phyloP scores from a whole-genome alignment of 2,888 invertebrate genomes.

The Drepanosiphum platanoidis region DNA sequence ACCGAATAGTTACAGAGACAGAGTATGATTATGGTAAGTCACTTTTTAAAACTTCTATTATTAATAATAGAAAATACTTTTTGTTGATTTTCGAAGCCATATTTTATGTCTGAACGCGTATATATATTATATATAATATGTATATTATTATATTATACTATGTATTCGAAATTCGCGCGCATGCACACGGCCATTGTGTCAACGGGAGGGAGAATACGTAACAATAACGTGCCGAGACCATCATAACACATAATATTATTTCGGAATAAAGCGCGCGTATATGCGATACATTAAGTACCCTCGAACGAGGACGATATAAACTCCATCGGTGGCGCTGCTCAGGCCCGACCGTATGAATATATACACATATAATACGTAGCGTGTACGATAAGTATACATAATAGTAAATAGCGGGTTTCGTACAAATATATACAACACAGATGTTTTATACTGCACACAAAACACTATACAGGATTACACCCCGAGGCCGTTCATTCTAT shows the following conservation, averaged over 20 bases:
- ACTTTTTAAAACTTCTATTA: no score
- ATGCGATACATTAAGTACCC: neutral
- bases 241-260: conserved; percentile 2
- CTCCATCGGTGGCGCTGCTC: neutral
- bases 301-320: neutral
- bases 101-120: no score
- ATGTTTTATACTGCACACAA: conserved; percentile 23
- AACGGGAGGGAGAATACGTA: no score
- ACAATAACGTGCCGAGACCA: neutral
- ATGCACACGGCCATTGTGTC: neutral
- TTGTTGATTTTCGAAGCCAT: no score
- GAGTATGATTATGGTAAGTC: no score
- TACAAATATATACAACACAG: conserved; percentile 20
- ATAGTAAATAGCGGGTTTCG: neutral
- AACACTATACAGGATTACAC: conserved; percentile 3
- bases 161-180: neutral
- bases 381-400: neutral
- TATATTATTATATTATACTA: neutral
- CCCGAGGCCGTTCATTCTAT: conserved; percentile 9
- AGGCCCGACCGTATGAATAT: neutral
- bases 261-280: neutral
- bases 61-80: no score
- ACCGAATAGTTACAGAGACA: no score
- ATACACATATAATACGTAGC: neutral
- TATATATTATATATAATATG: neutral